Percentiles rank a stretch among this genome's conserved stretches.
Evolutionary conservation across 1,140 invertebrate species (phyloP).

Genomic region (Heliconius eleuchia): DNA sequence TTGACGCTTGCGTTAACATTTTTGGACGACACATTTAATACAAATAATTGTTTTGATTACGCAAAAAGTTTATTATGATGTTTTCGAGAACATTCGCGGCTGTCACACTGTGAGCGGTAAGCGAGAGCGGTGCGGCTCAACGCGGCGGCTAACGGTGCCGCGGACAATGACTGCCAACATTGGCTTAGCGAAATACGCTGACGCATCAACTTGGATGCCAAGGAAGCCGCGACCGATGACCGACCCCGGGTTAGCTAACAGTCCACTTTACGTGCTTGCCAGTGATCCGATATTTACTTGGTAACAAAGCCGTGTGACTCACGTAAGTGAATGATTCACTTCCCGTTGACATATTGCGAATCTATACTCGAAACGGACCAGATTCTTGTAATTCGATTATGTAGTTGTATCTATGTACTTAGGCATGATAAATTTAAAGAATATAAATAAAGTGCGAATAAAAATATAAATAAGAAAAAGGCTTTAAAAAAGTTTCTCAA

Average conservation of each 20-base stretch:
- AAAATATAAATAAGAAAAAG: no score
- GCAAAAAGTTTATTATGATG: constrained; percentile 5
- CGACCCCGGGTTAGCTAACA: constrained; percentile 51
- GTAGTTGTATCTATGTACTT: background rate
- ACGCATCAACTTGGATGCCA: constrained; percentile 64
- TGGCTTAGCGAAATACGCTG: constrained; percentile 62
- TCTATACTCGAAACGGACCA: constrained; percentile 25
- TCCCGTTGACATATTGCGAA: constrained; percentile 52
- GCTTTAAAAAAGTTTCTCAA: background rate
- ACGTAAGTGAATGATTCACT: constrained; percentile 57
- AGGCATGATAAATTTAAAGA: background rate
- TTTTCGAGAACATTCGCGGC: constrained; percentile 19
- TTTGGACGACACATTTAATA: background rate
- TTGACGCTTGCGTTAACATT: background rate
- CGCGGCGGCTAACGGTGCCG: constrained; percentile 63
- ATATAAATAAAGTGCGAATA: no score
- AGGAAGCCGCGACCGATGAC: constrained; percentile 54
- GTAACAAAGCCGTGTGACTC: constrained; percentile 62
- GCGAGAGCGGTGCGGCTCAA: constrained; percentile 20
- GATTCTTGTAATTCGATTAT: constrained; percentile 2
- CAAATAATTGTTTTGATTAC: background rate
- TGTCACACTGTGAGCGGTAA: constrained; percentile 35
- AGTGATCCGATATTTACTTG: constrained; percentile 57
- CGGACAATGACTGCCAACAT: constrained; percentile 67
- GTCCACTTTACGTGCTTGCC: constrained; percentile 55